Base-by-base conservation (phyloP, 2,797 vertebrate genomes). In the Bufotes viridis region DNA sequence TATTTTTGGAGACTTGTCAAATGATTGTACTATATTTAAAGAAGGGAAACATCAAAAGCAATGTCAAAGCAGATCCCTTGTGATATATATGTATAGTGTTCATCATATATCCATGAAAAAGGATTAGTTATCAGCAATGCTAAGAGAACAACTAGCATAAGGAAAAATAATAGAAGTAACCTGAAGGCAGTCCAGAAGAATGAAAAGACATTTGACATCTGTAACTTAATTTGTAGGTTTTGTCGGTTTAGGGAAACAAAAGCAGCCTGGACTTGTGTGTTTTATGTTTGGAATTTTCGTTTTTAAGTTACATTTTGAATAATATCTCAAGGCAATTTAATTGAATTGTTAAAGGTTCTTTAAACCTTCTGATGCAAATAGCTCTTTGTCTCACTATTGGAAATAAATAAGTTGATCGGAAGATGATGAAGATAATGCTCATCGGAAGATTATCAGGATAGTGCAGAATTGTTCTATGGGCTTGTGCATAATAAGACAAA, bases 1-100 rank as follows among this genome's bases (percentile, higher is more conserved):
- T 80, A 63, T 57, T 87, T 89, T 79, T 87, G 88, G 85, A 89
- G 75, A 58, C 24, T 29, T 72, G 42, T 87, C 88, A 87, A 89
- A 57, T 24, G 34, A 86, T 82, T 82, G 78, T 82, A 86, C 79
- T 86, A 42, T 86, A 76, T 69, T 79, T 86, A 29, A 83, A 70
- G 70, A 72, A 82, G 26, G 74, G 55, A 87, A 55, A 74, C 76
- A 72, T 88, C 82, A 88, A 88, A 88, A 34, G 85, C 79, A 55
- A 63, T 84, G 85, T 89, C 75, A 89, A 87, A 84, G 61, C 29
- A 80, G 81, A 84, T 87, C 85, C 61, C 57, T 83, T 74, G 72
- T 87, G 63, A 79, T 85, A 65, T 65, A 81, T 83, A 58, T 26
- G 70, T 87, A 79, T 60, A 78, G 84, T 76, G 60, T 81, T 67